Evolutionary conservation across 2,888 invertebrate species (phyloP).

Genomic region (Dolichomitus sp.): DNA sequence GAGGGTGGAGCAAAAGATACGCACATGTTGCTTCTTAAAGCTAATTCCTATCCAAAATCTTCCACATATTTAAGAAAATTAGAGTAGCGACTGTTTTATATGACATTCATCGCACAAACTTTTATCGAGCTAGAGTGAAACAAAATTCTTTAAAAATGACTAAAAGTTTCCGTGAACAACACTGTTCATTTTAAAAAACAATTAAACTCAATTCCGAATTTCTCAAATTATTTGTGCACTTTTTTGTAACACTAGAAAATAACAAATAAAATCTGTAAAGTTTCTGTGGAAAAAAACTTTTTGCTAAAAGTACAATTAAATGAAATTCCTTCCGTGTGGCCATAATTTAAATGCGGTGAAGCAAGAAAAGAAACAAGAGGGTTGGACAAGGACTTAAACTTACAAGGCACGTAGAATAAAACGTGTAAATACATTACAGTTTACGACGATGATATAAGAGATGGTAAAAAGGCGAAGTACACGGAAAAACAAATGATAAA

Average conservation of each 20-base stretch:
- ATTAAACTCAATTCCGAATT: too few relatives aligned
- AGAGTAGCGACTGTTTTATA: too few relatives aligned
- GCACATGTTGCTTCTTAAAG: conserved; percentile 1
- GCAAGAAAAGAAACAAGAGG: neutral
- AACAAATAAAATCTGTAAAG: too few relatives aligned
- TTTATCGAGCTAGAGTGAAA: too few relatives aligned
- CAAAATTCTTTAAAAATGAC: too few relatives aligned
- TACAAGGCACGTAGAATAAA: conserved; percentile 21
- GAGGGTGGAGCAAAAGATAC: conserved; percentile 65
- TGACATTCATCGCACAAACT: too few relatives aligned
- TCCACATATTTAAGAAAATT: neutral
- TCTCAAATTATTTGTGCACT: too few relatives aligned
- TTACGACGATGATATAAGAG: conserved; percentile 45
- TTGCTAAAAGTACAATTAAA: neutral
- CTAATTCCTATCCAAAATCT: neutral
- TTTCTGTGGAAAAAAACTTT: too few relatives aligned
- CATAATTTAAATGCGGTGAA: neutral
- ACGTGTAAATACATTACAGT: conserved; percentile 6
- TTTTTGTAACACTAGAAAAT: too few relatives aligned
- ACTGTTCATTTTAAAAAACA: too few relatives aligned
- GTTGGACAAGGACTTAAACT: conserved; percentile 2
- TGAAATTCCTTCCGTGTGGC: neutral
- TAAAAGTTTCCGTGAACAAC: too few relatives aligned
- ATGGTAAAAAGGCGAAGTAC: conserved; percentile 33
- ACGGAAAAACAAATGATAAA: neutral